These are phyloP conservation scores for Caenorhabditis zanzibari DNA, from an alignment of 2,888 invertebrate species.

Conservation along the genomic window DNA sequence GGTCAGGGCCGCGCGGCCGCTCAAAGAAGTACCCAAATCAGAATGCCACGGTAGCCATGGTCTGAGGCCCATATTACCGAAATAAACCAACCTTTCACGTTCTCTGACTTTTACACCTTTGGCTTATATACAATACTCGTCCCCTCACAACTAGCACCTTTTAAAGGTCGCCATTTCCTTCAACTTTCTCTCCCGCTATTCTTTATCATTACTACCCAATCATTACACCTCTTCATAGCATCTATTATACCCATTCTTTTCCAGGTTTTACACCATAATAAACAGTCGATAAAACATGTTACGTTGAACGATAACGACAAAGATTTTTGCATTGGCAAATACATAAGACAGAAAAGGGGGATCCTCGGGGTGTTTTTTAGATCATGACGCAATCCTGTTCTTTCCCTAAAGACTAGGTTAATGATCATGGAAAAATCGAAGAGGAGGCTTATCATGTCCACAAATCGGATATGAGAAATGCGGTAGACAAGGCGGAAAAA, in stretches of 20 bases:
- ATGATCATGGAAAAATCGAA: conserved; percentile 33
- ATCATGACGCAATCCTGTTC: conserved; percentile 44
- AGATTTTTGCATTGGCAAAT: conserved; percentile 30
- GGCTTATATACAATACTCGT: background rate
- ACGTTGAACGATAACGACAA: conserved; percentile 51
- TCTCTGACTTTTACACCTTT: background rate
- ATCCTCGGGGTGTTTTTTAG: conserved; percentile 9
- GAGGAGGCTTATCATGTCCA: conserved; percentile 45
- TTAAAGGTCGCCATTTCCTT: background rate
- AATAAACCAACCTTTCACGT: no score
- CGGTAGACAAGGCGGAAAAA: conserved; percentile 9
- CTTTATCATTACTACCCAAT: background rate
- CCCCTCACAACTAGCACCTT: background rate
- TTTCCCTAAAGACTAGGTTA: conserved; percentile 39
- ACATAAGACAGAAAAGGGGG: conserved; percentile 22
- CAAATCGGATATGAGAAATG: conserved; percentile 36
- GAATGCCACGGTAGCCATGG: no score
- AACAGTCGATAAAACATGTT: conserved; percentile 49
- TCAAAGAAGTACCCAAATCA: no score
- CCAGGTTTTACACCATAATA: conserved; percentile 30
- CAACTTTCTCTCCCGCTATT: background rate
- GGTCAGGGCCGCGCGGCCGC: no score
- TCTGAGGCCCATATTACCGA: no score
- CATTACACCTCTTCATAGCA: conserved; percentile 9
- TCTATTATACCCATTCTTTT: background rate